Conservation (phyloP, 2,113 vertebrate genomes). For the Chlorodrepanis virens region DNA sequence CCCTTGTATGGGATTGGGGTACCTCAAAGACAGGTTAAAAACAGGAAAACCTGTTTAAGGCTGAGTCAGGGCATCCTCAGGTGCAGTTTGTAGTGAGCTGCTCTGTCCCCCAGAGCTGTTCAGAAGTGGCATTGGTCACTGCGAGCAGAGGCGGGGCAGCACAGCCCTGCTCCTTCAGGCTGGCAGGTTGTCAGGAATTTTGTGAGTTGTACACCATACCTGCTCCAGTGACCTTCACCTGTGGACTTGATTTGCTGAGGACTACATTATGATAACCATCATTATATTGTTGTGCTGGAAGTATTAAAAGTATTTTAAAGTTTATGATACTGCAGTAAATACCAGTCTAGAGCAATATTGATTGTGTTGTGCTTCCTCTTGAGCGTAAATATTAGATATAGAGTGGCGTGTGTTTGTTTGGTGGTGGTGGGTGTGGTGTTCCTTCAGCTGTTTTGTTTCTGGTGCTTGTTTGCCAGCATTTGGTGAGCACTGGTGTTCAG, state of each 20-base stretch:
- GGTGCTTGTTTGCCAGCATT: background rate
- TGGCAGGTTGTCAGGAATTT: background rate
- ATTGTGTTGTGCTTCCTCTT: background rate
- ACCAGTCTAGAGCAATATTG: background rate
- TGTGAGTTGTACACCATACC: background rate
- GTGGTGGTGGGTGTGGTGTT: background rate
- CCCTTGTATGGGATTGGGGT: background rate
- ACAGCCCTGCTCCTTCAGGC: background rate
- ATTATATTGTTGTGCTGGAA: background rate
- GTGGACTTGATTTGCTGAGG: background rate
- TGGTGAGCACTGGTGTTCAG: background rate
- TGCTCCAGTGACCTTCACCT: background rate
- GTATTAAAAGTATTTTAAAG: background rate
- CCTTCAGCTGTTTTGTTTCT: background rate
- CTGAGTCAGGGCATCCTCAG: background rate
- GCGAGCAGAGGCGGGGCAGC: rapidly evolving
- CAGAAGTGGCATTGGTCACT: rapidly evolving
- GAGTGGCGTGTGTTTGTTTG: background rate
- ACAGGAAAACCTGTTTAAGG: background rate
- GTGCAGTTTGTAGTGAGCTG: background rate
- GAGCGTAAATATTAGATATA: background rate
- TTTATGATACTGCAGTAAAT: background rate
- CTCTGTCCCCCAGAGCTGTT: background rate
- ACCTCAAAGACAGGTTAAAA: background rate
- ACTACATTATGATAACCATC: background rate